Evolutionary conservation across 2,888 invertebrate species (phyloP).

Genomic region (Notodonta ziczac): DNA sequence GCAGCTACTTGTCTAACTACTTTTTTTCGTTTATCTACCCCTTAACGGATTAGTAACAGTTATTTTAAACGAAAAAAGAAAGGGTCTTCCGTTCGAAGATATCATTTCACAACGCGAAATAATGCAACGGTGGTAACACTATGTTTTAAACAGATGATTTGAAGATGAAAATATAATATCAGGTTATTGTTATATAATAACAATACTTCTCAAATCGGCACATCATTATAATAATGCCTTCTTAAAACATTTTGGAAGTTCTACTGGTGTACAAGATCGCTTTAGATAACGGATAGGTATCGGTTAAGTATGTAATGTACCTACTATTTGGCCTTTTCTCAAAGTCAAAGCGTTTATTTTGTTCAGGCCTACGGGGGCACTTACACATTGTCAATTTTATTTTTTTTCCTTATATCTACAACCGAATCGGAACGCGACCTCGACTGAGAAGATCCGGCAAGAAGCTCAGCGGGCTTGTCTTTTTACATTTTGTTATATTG

Average conservation of each 20-base stretch:
- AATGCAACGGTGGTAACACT: slow-evolving; percentile 12
- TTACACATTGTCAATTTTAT: no score
- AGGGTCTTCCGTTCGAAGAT: slow-evolving; percentile 12
- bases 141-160: not conserved
- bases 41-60: slow-evolving; percentile 24
- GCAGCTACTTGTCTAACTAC: not conserved
- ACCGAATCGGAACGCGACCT: no score
- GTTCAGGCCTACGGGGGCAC: no score
- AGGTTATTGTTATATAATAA: not conserved
- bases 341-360: no score
- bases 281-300: no score
- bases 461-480: no score
- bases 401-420: no score
- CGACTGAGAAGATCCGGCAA: no score
- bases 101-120: slow-evolving; percentile 12
- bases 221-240: not conserved
- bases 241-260: not conserved
- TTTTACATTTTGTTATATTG: no score
- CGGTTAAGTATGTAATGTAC: no score
- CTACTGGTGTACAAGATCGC: not conserved
- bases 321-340: no score
- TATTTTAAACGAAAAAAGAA: slow-evolving; percentile 25
- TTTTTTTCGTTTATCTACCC: slow-evolving; percentile 2
- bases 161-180: not conserved
- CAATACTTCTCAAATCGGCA: not conserved